These are phyloP conservation scores for Ovis canadensis DNA, from an alignment of 2,113 vertebrate species.

Conservation along the genomic window DNA sequence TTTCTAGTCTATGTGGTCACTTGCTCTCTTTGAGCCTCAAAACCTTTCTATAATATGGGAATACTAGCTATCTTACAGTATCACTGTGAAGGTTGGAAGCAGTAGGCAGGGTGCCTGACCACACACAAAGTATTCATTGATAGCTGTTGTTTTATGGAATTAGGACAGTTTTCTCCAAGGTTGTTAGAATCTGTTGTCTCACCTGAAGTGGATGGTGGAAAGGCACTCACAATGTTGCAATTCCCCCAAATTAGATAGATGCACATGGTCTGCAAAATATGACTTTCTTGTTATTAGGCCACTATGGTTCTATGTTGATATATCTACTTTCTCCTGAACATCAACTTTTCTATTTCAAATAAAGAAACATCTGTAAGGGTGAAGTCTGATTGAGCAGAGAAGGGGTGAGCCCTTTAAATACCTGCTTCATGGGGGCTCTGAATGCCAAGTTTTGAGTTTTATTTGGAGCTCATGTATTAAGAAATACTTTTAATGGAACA, in stretches of 20 bases:
- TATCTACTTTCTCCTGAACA: not conserved
- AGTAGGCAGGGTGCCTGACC: not conserved
- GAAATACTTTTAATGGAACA: not conserved
- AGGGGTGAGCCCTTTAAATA: not conserved
- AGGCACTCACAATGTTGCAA: not conserved
- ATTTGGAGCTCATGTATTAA: not conserved
- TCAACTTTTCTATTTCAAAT: not conserved
- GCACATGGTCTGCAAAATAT: not conserved
- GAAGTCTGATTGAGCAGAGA: not conserved
- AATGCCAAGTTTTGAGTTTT: not conserved
- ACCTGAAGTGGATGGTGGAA: not conserved
- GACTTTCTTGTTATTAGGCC: not conserved
- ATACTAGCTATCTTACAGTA: not conserved
- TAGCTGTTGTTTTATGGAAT: not conserved
- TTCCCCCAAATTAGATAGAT: not conserved
- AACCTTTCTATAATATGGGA: not conserved
- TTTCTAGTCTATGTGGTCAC: not conserved
- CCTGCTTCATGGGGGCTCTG: not conserved
- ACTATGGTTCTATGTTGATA: not conserved
- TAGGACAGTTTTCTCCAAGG: not conserved
- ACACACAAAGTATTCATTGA: not conserved
- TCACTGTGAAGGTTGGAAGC: not conserved
- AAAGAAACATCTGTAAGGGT: not conserved
- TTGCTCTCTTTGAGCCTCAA: not conserved
- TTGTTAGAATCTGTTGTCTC: not conserved